These are phyloP conservation scores for Phalera bucephala DNA, from an alignment of 2,888 invertebrate species.

Conservation along the genomic window DNA sequence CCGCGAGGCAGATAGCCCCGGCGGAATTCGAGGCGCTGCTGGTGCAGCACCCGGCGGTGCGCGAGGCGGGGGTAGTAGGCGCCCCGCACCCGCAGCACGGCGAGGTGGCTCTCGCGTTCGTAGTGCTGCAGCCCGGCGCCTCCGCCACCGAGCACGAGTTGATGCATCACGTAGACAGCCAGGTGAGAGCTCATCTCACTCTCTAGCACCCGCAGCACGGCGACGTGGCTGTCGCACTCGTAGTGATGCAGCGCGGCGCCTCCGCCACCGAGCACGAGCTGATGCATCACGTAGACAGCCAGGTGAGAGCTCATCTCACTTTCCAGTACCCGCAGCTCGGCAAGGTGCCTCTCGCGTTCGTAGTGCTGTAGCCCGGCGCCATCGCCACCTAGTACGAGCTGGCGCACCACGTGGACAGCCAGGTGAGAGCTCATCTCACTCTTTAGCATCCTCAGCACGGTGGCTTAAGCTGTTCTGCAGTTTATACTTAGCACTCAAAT, in stretches of 20 bases:
- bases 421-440: no score
- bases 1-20: constrained; percentile 86
- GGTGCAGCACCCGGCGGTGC: constrained; percentile 85
- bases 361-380: constrained; percentile 81
- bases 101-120: constrained; percentile 87
- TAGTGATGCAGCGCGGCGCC: constrained; percentile 81
- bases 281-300: no score
- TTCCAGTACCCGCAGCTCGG: constrained; percentile 84
- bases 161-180: no score
- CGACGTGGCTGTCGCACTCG: constrained; percentile 87
- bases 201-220: constrained; percentile 84
- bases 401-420: no score
- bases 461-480: no score
- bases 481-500: no score
- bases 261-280: constrained; percentile 73
- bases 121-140: constrained; percentile 81
- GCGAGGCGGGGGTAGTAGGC: constrained; percentile 91
- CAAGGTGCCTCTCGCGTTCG: constrained; percentile 87
- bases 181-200: no score
- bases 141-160: constrained; percentile 73
- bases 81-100: constrained; percentile 85
- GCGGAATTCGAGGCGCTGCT: constrained; percentile 91
- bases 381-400: constrained; percentile 73
- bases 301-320: no score
- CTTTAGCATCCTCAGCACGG: constrained; percentile 84